These are phyloP conservation scores for Tethea ocularis DNA, from an alignment of 2,888 invertebrate genomes.

Conservation along the genomic window DNA sequence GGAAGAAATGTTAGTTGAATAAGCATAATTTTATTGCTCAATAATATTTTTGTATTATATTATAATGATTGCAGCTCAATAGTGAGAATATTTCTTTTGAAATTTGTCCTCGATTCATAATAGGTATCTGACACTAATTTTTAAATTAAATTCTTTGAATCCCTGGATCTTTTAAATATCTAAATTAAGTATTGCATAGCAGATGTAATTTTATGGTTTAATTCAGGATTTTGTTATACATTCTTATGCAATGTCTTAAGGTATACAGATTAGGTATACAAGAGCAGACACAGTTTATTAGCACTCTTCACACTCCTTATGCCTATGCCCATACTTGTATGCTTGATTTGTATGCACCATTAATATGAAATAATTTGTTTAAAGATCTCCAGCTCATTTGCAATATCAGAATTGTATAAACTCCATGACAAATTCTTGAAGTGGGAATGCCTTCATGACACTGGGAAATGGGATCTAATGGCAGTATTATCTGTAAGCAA, in stretches of 20 bases:
- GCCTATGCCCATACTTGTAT: too few species aligned
- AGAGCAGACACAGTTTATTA: too few species aligned
- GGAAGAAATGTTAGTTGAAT: constrained; percentile 28
- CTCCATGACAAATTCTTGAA: constrained; percentile 39
- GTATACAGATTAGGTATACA: background rate
- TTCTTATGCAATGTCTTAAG: background rate
- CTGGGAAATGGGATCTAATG: constrained; percentile 52
- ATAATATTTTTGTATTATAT: constrained; percentile 27
- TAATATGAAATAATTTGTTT: too few species aligned
- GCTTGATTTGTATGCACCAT: too few species aligned
- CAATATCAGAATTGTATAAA: constrained; percentile 14
- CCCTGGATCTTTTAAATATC: background rate
- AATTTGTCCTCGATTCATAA: background rate
- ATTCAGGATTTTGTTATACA: background rate
- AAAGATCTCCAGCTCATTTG: constrained; percentile 11
- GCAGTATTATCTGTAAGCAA: constrained; percentile 80
- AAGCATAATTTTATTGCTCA: constrained; percentile 46
- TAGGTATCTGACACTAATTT: background rate
- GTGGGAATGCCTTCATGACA: constrained; percentile 52
- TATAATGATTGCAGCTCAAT: constrained; percentile 28
- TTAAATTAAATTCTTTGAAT: background rate
- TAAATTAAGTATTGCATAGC: background rate
- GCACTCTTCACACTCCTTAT: too few species aligned
- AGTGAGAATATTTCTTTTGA: constrained; percentile 10
- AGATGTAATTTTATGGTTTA: background rate